These are phyloP conservation scores for Drosophila dives DNA, from an alignment of 2,888 invertebrate genomes.

Conservation along the genomic window DNA sequence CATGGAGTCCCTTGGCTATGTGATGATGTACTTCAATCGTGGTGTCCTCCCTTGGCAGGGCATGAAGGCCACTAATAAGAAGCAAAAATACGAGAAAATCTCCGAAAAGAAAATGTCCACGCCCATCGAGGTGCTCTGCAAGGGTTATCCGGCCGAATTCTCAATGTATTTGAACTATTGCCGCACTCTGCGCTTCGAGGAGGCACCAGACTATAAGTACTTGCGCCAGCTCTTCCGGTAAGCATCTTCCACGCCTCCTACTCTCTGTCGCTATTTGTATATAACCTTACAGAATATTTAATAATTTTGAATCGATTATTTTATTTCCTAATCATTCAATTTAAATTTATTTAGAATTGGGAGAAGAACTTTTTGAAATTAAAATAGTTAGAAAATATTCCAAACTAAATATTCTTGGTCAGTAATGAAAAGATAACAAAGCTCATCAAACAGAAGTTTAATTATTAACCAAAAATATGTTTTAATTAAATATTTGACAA, in stretches of 20 bases:
- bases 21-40: slow-evolving; percentile 99
- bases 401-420: neutral
- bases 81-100: slow-evolving; percentile 99
- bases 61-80: slow-evolving; percentile 98
- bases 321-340: neutral
- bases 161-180: slow-evolving; percentile 99
- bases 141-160: slow-evolving; percentile 99
- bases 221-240: slow-evolving; percentile 92
- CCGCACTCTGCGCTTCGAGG: slow-evolving; percentile 98
- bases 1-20: slow-evolving; percentile 99
- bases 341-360: neutral
- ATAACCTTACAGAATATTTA: neutral
- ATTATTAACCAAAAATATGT: neutral
- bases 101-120: slow-evolving; percentile 99
- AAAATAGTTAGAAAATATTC: neutral
- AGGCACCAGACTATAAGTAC: slow-evolving; percentile 99
- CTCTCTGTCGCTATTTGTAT: neutral
- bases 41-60: slow-evolving; percentile 99
- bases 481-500: neutral
- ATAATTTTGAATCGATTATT: neutral
- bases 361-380: neutral
- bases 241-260: neutral
- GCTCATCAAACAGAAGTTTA: neutral
- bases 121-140: slow-evolving; percentile 98
- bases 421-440: neutral